phyloP scores from a whole-genome alignment of 2,888 invertebrate species.

The Micropterix aruncella region DNA sequence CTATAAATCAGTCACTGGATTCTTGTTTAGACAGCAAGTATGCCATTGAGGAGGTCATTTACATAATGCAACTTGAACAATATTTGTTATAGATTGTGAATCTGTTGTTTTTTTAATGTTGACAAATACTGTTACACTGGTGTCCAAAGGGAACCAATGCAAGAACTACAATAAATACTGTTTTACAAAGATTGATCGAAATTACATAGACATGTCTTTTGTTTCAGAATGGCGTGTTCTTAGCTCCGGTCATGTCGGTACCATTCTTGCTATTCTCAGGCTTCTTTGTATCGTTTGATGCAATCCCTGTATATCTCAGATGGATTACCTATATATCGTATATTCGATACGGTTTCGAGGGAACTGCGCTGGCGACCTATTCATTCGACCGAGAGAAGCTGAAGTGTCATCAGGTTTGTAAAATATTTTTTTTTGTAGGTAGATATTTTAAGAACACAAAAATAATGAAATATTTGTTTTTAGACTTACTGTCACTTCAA shows the following conservation, averaged over 20 bases:
- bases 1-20: too few relatives aligned
- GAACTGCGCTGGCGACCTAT: conserved; percentile 85
- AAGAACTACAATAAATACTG: too few relatives aligned
- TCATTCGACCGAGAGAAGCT: conserved; percentile 69
- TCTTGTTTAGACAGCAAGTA: too few relatives aligned
- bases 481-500: conserved; percentile 80
- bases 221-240: conserved; percentile 80
- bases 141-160: too few relatives aligned
- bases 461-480: conserved; percentile 3
- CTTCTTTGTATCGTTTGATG: conserved; percentile 94
- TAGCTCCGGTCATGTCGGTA: conserved; percentile 93
- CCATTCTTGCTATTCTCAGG: conserved; percentile 93
- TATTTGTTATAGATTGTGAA: too few relatives aligned
- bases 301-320: conserved; percentile 85
- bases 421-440: conserved; percentile 10
- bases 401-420: conserved; percentile 55
- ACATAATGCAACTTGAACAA: too few relatives aligned
- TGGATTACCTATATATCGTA: conserved; percentile 95
- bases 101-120: too few relatives aligned
- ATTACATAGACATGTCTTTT: conserved; percentile 10
- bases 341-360: conserved; percentile 92
- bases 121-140: too few relatives aligned
- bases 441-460: background rate
- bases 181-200: background rate
- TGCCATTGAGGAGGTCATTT: too few relatives aligned